These are phyloP conservation scores for Palloptera scutellata DNA, from an alignment of 2,888 invertebrate species.

Conservation along the genomic window DNA sequence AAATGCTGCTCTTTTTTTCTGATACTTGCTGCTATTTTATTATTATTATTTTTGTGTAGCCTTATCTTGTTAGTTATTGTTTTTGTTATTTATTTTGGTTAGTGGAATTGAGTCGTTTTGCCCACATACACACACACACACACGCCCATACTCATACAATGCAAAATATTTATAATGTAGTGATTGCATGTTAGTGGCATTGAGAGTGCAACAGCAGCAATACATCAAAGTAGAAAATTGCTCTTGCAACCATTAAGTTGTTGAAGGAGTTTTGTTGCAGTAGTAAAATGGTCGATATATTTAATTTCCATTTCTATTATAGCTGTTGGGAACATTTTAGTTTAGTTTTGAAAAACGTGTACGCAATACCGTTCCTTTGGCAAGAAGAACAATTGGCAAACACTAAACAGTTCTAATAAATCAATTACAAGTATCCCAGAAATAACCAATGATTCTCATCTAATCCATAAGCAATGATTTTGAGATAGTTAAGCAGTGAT, in stretches of 20 bases:
- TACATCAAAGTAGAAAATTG: too few species aligned
- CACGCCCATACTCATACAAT: not conserved
- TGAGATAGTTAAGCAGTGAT: too few species aligned
- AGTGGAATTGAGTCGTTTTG: conserved; percentile 1
- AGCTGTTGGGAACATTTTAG: too few species aligned
- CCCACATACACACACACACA: not conserved
- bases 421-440: not conserved
- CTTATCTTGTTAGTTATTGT: conserved; percentile 27
- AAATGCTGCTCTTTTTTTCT: conserved; percentile 14
- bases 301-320: too few species aligned
- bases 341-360: too few species aligned
- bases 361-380: too few species aligned
- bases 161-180: conserved; percentile 9
- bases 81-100: conserved; percentile 33
- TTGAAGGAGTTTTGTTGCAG: not conserved
- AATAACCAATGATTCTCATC: too few species aligned
- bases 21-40: conserved; percentile 11
- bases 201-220: not conserved
- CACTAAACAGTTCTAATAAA: not conserved
- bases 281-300: not conserved
- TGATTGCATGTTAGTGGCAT: conserved; percentile 10
- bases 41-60: conserved; percentile 13
- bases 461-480: too few species aligned
- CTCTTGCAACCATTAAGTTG: too few species aligned
- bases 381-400: too few species aligned